Evolutionary conservation across 2,797 vertebrate species (phyloP), one percentile per base, ranked within the genome.

Genomic region (Poeciliopsis infans): DNA sequence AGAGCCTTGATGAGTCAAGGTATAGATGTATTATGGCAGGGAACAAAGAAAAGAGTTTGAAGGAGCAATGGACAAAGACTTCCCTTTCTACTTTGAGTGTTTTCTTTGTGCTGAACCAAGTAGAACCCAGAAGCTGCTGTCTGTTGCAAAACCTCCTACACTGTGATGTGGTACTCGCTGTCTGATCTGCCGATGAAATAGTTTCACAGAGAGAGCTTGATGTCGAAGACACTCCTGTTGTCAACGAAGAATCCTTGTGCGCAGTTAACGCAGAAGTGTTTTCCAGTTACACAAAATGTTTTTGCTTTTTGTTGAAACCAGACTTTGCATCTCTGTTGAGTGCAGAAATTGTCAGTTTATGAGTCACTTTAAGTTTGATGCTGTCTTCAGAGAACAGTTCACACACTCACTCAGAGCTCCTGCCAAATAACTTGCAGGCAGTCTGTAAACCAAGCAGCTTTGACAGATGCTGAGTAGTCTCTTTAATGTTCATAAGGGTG

Each of bases 271-370:
- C 33, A 78, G 75, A 87, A 80, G 66, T 39, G 59, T 78, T 85
- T 78, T 82, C 53, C 76, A 23, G 73, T 70, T 76, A 49, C 57
- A 79, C 72, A 77, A 51, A 73, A 77, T 43, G 78, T 80, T 85
- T 25, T 91, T 83, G 85, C 79, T 88, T 88, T 90, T 71, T 85
- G 88, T 91, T 80, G 87, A 81, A 85, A 70, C 47, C 76, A 55
- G 83, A 79, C 70, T 81, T 89, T 84, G 74, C 74, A 57, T 69
- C 77, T 76, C 76, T 80, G 46, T 49, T 79, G 78, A 85, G 76
- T 80, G 79, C 47, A 74, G 90, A 86, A 85, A 89, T 64, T 80
- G 84, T 86, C 80, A 72, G 80, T 85, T 82, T 80, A 89, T 89
- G 87, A 84, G 78, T 85, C 85, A 85, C 69, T 71, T 83, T 33